phyloP scores from a whole-genome alignment of 2,113 vertebrate species.

The Stomatorhinus ivindoensis region DNA sequence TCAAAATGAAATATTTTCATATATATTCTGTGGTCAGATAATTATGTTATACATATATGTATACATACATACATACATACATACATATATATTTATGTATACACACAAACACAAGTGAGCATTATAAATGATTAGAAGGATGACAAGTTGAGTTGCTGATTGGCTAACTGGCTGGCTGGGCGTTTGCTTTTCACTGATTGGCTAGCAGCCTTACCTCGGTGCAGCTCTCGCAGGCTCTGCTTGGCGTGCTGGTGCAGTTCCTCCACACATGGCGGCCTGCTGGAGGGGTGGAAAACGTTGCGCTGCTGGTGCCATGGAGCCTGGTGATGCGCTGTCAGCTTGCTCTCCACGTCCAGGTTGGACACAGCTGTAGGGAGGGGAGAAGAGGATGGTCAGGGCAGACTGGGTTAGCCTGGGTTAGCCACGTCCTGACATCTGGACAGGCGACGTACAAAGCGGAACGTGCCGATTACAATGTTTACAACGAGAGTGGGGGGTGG shows the following conservation, averaged over 20 bases:
- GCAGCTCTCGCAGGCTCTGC: conserved; percentile 70
- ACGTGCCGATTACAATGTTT: background rate
- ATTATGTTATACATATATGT: background rate
- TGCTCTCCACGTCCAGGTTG: conserved; percentile 88
- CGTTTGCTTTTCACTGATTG: background rate
- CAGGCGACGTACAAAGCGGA: background rate
- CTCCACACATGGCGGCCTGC: conserved; percentile 77
- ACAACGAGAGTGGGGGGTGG: background rate
- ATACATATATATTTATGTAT: background rate
- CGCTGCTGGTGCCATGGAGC: conserved; percentile 84
- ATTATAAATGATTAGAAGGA: background rate
- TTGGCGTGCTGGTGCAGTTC: conserved; percentile 81
- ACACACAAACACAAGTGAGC: background rate
- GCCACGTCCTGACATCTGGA: background rate
- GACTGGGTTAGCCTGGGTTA: background rate
- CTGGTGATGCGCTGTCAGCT: conserved; percentile 76
- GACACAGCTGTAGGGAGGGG: conserved; percentile 72
- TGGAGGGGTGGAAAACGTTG: conserved; percentile 77
- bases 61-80: background rate
- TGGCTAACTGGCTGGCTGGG: background rate
- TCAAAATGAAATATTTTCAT: background rate
- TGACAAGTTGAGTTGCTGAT: background rate
- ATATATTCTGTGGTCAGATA: background rate
- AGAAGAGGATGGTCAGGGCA: background rate
- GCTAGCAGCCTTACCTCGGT: conserved; percentile 62